phyloP scores from a whole-genome alignment of 2,797 vertebrate species.

The Hypotaenidia philippensis region DNA sequence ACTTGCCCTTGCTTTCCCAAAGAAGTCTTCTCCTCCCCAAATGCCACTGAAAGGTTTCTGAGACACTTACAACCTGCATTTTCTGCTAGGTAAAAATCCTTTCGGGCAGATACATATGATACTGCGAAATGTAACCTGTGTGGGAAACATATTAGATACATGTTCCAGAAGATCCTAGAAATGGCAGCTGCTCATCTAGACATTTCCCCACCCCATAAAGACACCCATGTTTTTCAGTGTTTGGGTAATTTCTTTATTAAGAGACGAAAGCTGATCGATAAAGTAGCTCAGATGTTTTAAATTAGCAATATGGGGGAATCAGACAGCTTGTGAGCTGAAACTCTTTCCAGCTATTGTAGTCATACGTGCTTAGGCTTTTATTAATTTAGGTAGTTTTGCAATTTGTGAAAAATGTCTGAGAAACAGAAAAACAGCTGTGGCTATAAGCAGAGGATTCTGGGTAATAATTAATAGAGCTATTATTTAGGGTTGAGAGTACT shows the following conservation, averaged over 20 bases:
- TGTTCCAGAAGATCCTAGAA: background rate
- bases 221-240: background rate
- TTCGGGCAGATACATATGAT: background rate
- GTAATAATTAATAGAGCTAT: constrained; percentile 56
- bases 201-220: background rate
- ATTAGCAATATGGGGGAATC: background rate
- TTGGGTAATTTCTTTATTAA: background rate
- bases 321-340: background rate
- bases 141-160: background rate
- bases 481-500: constrained; percentile 43
- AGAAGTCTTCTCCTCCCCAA: background rate
- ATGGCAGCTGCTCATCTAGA: background rate
- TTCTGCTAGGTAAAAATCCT: background rate
- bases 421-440: constrained; percentile 24
- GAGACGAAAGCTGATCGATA: background rate
- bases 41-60: background rate
- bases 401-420: constrained; percentile 9
- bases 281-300: constrained; percentile 5
- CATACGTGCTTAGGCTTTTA: background rate
- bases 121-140: fast-evolving
- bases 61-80: background rate
- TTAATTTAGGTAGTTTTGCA: constrained; percentile 22
- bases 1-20: background rate
- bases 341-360: background rate
- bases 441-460: background rate